These are phyloP conservation scores for Ectropis grisescens DNA, from an alignment of 1,140 invertebrate genomes.

Conservation along the genomic window DNA sequence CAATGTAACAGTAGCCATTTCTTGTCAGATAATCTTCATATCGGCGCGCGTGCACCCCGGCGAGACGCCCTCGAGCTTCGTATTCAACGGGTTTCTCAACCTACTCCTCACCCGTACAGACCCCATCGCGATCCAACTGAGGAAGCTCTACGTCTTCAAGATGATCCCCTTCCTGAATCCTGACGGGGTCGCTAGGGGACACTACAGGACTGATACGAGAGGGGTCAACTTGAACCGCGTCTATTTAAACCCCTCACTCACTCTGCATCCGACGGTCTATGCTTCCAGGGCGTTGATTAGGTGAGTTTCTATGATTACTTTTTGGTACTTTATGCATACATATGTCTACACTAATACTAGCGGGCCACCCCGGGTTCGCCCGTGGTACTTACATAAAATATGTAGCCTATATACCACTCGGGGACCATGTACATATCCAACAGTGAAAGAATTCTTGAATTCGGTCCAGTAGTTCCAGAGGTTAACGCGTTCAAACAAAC, in stretches of 20 bases:
- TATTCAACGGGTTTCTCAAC: slow-evolving; percentile 92
- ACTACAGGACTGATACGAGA: slow-evolving; percentile 90
- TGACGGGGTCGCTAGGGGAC: slow-evolving; percentile 90
- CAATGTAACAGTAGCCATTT: no score
- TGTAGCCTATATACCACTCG: no score
- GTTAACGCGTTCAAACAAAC: no score
- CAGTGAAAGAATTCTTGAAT: no score
- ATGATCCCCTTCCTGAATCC: slow-evolving; percentile 94
- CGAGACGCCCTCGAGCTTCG: slow-evolving; percentile 94
- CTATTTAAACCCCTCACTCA: slow-evolving; percentile 50
- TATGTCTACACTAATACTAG: no score
- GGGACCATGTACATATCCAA: no score
- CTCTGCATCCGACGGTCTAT: slow-evolving; percentile 48
- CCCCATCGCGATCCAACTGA: slow-evolving; percentile 78
- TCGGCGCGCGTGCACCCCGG: slow-evolving; percentile 94
- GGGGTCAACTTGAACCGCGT: slow-evolving; percentile 84
- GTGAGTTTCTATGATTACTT: slow-evolving; percentile 16
- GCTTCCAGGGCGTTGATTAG: slow-evolving; percentile 55
- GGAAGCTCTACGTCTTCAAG: slow-evolving; percentile 91
- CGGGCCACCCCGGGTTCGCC: no score
- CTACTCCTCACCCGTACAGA: slow-evolving; percentile 82
- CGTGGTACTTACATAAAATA: no score
- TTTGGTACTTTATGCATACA: not conserved
- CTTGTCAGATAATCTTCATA: slow-evolving; percentile 81
- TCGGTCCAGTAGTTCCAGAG: no score